A percentile compares a stretch with the other conserved stretches of the same genome.
Conservation (phyloP, 2,113 vertebrate species). For the Sphyrna mokarran region DNA sequence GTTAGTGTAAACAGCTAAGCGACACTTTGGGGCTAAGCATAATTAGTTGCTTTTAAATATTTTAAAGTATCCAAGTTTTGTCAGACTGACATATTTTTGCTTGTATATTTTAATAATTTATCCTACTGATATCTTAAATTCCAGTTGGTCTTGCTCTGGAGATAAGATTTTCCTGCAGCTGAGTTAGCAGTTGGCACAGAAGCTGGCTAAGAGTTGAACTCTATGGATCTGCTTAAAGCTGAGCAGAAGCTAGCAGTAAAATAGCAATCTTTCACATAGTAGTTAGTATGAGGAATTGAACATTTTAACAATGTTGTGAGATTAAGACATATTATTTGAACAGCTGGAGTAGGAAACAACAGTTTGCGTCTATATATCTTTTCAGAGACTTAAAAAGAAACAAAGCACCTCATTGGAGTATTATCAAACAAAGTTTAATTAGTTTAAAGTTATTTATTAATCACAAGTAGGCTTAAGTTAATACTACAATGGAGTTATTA, state of each 20-base stretch:
- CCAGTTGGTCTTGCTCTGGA: not conserved
- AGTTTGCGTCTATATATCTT: not conserved
- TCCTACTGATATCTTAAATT: not conserved
- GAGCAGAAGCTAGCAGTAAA: not conserved
- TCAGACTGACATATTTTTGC: not conserved
- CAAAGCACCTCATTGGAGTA: not conserved
- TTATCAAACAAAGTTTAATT: not conserved
- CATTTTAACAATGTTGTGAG: not conserved
- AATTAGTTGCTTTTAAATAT: not conserved
- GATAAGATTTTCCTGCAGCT: no score
- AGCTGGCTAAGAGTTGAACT: not conserved
- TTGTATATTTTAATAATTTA: not conserved
- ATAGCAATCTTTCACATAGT: not conserved
- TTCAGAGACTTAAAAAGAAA: not conserved
- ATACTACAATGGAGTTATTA: no score
- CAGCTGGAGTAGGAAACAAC: no score
- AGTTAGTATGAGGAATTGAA: not conserved
- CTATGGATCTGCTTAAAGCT: not conserved
- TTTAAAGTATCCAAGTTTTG: not conserved
- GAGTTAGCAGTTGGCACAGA: no score
- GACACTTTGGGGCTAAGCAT: not conserved
- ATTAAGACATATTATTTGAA: not conserved
- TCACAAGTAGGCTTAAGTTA: no score
- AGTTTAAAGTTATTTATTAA: no score
- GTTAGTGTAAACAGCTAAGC: not conserved